Conservation (phyloP, 2,888 invertebrate species). For the Zygogramma bicolorata region DNA sequence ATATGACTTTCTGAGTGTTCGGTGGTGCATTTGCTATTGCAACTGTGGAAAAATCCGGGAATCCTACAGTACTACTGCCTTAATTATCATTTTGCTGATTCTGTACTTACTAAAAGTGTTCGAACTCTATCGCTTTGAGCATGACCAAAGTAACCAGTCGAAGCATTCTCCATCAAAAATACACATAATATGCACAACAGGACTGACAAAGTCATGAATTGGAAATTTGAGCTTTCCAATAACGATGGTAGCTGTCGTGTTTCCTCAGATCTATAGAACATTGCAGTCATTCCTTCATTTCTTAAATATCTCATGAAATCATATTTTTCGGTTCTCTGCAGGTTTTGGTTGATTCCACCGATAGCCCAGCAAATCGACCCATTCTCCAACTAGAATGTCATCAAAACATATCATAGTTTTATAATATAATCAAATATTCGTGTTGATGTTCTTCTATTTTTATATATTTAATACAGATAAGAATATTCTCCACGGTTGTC, state of each 20-base stretch:
- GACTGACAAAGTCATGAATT: not conserved
- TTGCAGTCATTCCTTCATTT: not conserved
- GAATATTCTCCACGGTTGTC: too few relatives aligned
- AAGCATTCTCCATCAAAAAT: not conserved
- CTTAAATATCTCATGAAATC: not conserved
- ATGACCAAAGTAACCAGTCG: not conserved
- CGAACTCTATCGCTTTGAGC: not conserved
- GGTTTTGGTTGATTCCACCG: not conserved
- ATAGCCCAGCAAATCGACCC: not conserved
- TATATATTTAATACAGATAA: too few relatives aligned
- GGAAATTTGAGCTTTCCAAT: not conserved
- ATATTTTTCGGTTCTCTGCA: not conserved
- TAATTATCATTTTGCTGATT: too few relatives aligned
- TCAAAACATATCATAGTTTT: too few relatives aligned
- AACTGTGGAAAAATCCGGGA: too few relatives aligned
- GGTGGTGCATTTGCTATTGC: too few relatives aligned
- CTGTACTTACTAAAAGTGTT: not conserved
- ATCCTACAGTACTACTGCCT: too few relatives aligned
- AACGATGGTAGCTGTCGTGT: not conserved
- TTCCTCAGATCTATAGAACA: not conserved
- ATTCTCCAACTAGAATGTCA: not conserved
- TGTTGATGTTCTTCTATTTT: too few relatives aligned
- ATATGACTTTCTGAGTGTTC: too few relatives aligned
- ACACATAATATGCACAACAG: not conserved
- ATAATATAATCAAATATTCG: too few relatives aligned